These are phyloP conservation scores for Mystacornis crossleyi DNA, from an alignment of 2,113 vertebrate genomes.

Conservation along the genomic window DNA sequence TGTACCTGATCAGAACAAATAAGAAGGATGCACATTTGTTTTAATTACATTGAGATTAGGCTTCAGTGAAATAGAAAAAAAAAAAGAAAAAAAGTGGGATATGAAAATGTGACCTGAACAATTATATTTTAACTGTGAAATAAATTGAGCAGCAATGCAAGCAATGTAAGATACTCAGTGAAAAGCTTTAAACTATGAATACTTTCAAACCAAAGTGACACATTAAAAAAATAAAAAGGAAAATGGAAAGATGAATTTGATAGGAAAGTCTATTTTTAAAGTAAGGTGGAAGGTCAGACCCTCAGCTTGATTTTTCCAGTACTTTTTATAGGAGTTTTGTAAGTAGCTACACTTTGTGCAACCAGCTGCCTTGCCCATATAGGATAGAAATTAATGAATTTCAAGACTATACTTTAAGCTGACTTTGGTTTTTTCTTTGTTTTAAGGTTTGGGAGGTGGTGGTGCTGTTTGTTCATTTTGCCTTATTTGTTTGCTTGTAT, in stretches of 20 bases:
- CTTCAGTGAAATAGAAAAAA: not conserved
- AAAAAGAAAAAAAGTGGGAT: not conserved
- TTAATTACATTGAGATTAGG: not conserved
- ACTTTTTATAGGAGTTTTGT: not conserved
- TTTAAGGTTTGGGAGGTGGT: accelerated
- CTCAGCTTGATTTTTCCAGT: not conserved
- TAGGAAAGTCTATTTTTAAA: not conserved
- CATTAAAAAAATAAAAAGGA: not conserved
- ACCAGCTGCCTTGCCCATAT: not conserved
- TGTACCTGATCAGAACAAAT: not conserved
- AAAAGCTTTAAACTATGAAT: not conserved
- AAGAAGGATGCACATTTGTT: not conserved
- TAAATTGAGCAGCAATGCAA: not conserved
- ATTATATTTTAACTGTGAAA: not conserved
- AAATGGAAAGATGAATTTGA: not conserved
- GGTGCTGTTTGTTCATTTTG: not conserved
- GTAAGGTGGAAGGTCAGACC: not conserved
- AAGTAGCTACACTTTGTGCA: not conserved
- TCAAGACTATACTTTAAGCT: not conserved
- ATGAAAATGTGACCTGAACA: not conserved
- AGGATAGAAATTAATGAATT: not conserved
- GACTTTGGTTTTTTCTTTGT: not conserved
- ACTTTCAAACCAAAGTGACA: not conserved
- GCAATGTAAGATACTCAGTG: not conserved
- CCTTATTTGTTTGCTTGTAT: not conserved